Percentiles rank a stretch among this genome's conserved stretches.
Evolutionary conservation across 2,888 invertebrate species (phyloP).

Genomic region (Papilio protenor): DNA sequence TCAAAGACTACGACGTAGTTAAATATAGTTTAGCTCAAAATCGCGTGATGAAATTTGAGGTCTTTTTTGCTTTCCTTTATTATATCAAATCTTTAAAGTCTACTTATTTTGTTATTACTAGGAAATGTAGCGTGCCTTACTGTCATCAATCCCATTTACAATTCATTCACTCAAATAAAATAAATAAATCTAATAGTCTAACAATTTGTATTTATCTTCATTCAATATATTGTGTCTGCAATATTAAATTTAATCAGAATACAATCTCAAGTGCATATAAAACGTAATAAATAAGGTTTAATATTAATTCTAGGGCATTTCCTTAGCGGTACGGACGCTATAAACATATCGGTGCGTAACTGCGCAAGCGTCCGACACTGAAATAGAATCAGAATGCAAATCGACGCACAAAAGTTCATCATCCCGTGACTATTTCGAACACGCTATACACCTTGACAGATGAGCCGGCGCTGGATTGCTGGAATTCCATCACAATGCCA

Average conservation of each 20-base stretch:
- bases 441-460: constrained; percentile 63
- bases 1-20: too few relatives aligned
- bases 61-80: too few relatives aligned
- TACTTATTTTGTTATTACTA: background rate
- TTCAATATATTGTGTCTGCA: background rate
- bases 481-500: constrained; percentile 49
- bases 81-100: background rate
- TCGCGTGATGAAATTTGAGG: too few relatives aligned
- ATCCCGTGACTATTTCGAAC: constrained; percentile 70
- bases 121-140: too few relatives aligned
- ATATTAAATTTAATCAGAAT: background rate
- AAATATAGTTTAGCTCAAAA: too few relatives aligned
- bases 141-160: too few relatives aligned
- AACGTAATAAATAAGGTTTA: constrained; percentile 40
- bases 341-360: constrained; percentile 45
- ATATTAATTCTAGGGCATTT: constrained; percentile 44
- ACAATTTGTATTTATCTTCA: background rate
- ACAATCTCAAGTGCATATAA: constrained; percentile 1
- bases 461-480: constrained; percentile 50
- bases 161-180: too few relatives aligned
- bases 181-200: too few relatives aligned
- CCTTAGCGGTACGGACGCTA: constrained; percentile 40
- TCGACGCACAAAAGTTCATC: constrained; percentile 71
- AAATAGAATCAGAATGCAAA: constrained; percentile 76
- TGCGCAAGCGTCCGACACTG: constrained; percentile 52